Evolutionary conservation across 2,113 vertebrate species (phyloP).

Genomic region (Xenopus laevis): DNA sequence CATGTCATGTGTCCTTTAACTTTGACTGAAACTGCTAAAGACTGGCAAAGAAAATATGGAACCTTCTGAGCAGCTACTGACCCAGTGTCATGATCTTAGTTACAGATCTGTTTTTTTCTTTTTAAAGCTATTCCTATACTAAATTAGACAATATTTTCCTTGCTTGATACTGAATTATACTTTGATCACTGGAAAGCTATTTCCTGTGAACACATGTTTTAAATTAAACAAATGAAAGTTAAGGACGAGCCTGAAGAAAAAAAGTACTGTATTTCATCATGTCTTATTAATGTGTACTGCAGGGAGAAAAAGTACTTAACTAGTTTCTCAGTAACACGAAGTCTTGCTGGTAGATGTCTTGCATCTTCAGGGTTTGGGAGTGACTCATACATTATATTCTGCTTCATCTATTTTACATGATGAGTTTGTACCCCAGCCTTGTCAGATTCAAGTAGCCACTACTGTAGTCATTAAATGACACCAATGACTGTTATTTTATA

Average conservation of each 20-base stretch:
- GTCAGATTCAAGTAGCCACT: no score
- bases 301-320: neutral
- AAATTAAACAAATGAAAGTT: neutral
- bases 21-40: slow-evolving; percentile 28
- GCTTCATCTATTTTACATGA: neutral
- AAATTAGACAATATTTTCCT: slow-evolving; percentile 2
- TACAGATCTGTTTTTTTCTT: slow-evolving; percentile 7
- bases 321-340: neutral
- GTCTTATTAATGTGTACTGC: neutral
- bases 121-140: neutral
- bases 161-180: neutral
- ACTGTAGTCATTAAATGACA: no score
- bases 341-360: neutral
- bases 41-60: slow-evolving; percentile 25
- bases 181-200: slow-evolving; percentile 6
- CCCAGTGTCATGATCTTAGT: slow-evolving; percentile 13
- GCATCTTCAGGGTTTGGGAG: no score
- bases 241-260: neutral
- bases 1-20: no score
- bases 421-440: neutral
- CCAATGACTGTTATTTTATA: no score
- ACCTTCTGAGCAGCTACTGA: slow-evolving; percentile 21
- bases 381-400: neutral
- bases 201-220: neutral
- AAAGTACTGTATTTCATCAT: neutral